These are phyloP conservation scores for Phymanthus crucifer DNA, from an alignment of 92 coral and sea anemone genomes.

Conservation along the genomic window DNA sequence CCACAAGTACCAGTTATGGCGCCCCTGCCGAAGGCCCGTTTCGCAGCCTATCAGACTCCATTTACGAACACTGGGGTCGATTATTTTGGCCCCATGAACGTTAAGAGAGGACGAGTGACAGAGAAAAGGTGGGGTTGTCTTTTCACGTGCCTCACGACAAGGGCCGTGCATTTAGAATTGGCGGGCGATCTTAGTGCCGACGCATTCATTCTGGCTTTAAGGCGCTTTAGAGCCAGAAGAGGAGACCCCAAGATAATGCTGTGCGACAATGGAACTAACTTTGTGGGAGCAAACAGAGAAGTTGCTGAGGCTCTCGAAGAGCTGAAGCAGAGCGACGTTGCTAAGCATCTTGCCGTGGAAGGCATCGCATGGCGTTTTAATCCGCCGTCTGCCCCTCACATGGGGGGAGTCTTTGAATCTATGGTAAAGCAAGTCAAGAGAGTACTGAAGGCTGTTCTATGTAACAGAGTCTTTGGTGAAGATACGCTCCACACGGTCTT, in stretches of 20 bases:
- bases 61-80: constrained; percentile 55
- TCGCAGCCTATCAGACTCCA: constrained; percentile 35
- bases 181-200: neutral
- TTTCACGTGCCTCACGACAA: constrained; percentile 17
- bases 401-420: constrained; percentile 29
- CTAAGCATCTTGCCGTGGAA: neutral
- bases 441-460: constrained; percentile 43
- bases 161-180: constrained; percentile 2
- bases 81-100: constrained; percentile 33
- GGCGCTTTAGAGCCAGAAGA: neutral
- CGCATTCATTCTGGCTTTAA: neutral
- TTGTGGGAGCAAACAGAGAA: constrained; percentile 3
- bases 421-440: constrained; percentile 19
- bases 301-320: neutral
- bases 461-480: constrained; percentile 36
- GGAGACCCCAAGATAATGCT: neutral
- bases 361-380: constrained; percentile 33
- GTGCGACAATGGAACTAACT: constrained; percentile 1
- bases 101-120: constrained; percentile 14
- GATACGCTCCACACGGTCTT: constrained; percentile 46
- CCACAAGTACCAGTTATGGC: constrained; percentile 50
- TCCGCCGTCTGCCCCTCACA: constrained; percentile 31
- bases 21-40: constrained; percentile 20
- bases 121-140: constrained; percentile 30
- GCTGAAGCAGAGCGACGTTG: neutral